phyloP scores from a whole-genome alignment of 2,888 invertebrate species.

The Spilosoma lubricipeda region DNA sequence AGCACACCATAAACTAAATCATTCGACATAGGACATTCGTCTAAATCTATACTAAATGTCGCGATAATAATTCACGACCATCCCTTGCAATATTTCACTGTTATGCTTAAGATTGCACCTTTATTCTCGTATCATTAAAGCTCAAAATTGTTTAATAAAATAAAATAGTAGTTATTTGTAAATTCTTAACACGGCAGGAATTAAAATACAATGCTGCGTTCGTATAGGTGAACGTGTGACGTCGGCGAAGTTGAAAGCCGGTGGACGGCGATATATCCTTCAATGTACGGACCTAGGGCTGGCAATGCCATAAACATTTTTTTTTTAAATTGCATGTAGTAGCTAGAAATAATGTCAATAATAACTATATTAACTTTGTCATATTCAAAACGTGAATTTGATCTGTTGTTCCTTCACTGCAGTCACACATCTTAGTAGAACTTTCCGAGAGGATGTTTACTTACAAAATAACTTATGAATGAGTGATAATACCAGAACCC shows the following conservation, averaged over 20 bases:
- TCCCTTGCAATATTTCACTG: slow-evolving; percentile 42
- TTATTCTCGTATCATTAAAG: slow-evolving; percentile 31
- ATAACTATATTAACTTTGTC: no score
- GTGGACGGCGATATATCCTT: slow-evolving; percentile 77
- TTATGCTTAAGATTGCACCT: slow-evolving; percentile 29
- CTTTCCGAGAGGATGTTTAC: no score
- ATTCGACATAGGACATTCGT: slow-evolving; percentile 52
- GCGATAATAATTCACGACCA: slow-evolving; percentile 52
- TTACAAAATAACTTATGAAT: no score
- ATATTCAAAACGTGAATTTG: no score
- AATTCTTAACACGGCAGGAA: slow-evolving; percentile 75
- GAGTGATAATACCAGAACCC: no score
- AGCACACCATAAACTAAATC: slow-evolving; percentile 48
- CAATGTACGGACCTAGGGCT: slow-evolving; percentile 64
- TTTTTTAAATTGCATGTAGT: neutral
- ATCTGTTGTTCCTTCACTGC: no score
- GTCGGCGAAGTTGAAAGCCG: slow-evolving; percentile 79
- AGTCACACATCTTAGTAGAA: no score
- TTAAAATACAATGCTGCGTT: slow-evolving; percentile 81
- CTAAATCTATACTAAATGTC: slow-evolving; percentile 60
- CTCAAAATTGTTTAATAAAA: slow-evolving; percentile 40
- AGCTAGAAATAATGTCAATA: no score
- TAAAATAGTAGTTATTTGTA: slow-evolving; percentile 63
- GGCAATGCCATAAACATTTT: slow-evolving; percentile 25
- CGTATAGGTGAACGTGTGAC: slow-evolving; percentile 74